Base-by-base conservation (phyloP, 2,888 invertebrate genomes). In the Tenthredo scrophulariae region DNA sequence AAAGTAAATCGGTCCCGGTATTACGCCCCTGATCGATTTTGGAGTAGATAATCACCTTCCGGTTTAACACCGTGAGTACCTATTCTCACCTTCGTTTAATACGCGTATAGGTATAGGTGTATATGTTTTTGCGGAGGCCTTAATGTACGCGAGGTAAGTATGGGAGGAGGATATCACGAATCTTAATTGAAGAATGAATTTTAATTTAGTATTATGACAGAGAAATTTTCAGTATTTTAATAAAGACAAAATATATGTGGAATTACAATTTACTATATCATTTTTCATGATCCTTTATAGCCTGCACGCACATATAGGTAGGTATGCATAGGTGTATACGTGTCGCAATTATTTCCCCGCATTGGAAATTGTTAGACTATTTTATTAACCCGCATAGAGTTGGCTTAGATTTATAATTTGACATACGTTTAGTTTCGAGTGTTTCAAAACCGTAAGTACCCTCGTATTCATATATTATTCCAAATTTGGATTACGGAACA, bases 321-420 rank as follows among this genome's bases (percentile, higher is more conserved):
- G 2, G 18, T 18, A 50, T 54, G n/a, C 54, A 33, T 33, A 22
- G 15, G 15, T 18, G 0, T 18, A 67, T 9, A 43, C 10, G 22
- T 72, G 72, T 22, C 43, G 22, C 43, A 40, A 43, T 40, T 72
- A 40, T 72, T 40, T 40, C 4, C n/a, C 72, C 72, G 72, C 72
- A 40, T 74, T 74, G 40, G 6, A 43, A 74, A 74, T 43, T 43
- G 43, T 33, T 72, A n/a, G 72, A 74, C 22, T 43, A 74, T 74
- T 74, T 74, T 10, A 74, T 74, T 10, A 74, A 26, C 74, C 74
- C 74, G 74, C 74, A 74, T 74, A 9, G 13, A 40, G 40, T 74
- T n/a, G 40, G 15, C n/a, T 74, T 43, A 6, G 54, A 7, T 54
- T 54, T n/a, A 54, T 54, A 18, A 54, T 54, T n/a, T 54, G 54